phyloP scores from a whole-genome alignment of 2,113 vertebrate species.

The Pimephales promelas region DNA sequence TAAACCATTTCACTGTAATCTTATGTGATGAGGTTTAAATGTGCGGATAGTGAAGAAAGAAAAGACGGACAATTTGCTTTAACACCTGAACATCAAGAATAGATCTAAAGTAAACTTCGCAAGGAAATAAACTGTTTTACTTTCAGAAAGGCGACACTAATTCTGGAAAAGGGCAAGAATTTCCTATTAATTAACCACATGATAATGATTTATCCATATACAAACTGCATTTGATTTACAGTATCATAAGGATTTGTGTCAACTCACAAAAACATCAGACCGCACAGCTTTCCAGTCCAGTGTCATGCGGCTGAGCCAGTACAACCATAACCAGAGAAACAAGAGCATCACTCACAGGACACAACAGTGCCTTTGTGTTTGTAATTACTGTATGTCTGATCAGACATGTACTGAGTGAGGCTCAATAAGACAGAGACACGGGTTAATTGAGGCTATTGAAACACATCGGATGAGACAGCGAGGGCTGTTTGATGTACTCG shows the following conservation, averaged over 20 bases:
- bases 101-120: too few species aligned
- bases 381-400: conserved; percentile 20
- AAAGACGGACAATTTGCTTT: neutral
- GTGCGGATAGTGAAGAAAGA: neutral
- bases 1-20: neutral
- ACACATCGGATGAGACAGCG: neutral
- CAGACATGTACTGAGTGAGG: conserved; percentile 22
- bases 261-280: conserved; percentile 1
- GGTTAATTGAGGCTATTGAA: conserved; percentile 43
- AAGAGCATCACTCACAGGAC: conserved; percentile 14
- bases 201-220: too few species aligned
- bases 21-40: neutral
- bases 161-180: too few species aligned
- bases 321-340: conserved; percentile 8
- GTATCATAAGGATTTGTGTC: neutral
- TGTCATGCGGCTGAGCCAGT: neutral
- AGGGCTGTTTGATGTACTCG: conserved; percentile 32
- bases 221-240: neutral
- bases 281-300: conserved; percentile 5
- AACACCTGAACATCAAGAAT: neutral
- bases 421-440: conserved; percentile 9
- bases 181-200: too few species aligned
- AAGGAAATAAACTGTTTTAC: too few species aligned
- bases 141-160: too few species aligned
- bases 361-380: conserved; percentile 13